A percentile compares a stretch with the other conserved stretches of the same genome.
Evolutionary conservation across 2,113 vertebrate genomes (phyloP).

Genomic region (Mohoua ochrocephala): DNA sequence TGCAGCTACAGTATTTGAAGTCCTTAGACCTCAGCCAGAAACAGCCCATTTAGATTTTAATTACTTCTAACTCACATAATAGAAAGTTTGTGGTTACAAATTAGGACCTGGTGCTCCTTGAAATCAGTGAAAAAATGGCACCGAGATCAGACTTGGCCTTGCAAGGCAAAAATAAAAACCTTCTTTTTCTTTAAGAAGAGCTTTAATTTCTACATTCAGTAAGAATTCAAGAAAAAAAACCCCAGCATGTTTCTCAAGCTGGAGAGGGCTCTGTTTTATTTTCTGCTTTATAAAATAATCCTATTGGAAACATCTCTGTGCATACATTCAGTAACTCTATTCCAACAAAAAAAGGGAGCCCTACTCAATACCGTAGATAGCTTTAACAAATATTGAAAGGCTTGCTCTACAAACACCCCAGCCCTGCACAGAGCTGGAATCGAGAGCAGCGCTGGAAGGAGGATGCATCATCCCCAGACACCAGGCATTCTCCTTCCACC

Average conservation of each 20-base stretch:
- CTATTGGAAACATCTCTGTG: conserved; percentile 9
- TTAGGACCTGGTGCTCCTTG: not conserved
- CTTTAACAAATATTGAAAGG: conserved; percentile 14
- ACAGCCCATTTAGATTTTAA: not conserved
- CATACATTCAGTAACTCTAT: not conserved
- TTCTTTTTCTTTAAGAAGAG: not conserved
- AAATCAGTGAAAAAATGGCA: not conserved
- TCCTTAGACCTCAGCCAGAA: not conserved
- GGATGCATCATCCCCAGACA: not conserved
- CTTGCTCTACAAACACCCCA: not conserved
- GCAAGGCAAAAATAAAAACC: not conserved
- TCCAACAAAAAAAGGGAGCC: not conserved
- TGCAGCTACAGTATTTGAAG: not conserved
- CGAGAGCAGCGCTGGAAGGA: not conserved
- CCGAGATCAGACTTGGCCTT: not conserved
- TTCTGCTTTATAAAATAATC: conserved; percentile 23
- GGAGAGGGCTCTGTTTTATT: not conserved
- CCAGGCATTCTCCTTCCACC: not conserved
- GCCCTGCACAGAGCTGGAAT: not conserved
- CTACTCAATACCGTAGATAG: not conserved
- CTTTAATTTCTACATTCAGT: not conserved
- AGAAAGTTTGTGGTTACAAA: not conserved
- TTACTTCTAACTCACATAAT: not conserved
- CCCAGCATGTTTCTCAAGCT: not conserved
- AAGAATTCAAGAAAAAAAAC: not conserved